A percentile compares a stretch with the other conserved stretches of the same genome.
These are phyloP conservation scores for Fregetta grallaria DNA, from an alignment of 2,113 vertebrate species.

Conservation along the genomic window DNA sequence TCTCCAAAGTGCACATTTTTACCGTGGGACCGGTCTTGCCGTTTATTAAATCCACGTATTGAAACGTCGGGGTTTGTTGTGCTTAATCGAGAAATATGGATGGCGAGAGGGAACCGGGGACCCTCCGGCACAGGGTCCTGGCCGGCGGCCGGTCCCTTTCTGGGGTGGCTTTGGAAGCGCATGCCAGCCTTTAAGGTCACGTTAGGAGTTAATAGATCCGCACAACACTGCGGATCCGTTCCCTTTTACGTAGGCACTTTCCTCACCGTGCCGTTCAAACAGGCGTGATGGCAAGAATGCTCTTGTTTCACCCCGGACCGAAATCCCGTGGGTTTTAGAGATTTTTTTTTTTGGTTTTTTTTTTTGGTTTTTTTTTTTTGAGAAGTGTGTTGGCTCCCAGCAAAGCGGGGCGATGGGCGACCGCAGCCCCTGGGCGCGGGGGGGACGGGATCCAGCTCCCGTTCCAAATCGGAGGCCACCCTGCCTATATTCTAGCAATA, in stretches of 20 bases:
- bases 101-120: not conserved
- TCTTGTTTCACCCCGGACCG: not conserved
- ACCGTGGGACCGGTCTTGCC: not conserved
- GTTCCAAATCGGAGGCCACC: not conserved
- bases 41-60: not conserved
- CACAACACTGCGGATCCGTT: not conserved
- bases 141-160: not conserved
- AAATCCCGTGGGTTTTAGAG: not conserved
- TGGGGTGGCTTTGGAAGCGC: not conserved
- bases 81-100: rapidly evolving
- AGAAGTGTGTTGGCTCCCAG: not conserved
- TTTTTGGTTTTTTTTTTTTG: rapidly evolving
- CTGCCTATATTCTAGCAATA: not conserved
- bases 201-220: not conserved
- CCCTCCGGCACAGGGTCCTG: not conserved
- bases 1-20: not conserved
- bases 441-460: not conserved
- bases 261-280: not conserved
- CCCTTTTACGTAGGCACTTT: not conserved
- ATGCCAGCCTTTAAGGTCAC: not conserved
- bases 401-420: not conserved
- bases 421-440: not conserved
- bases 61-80: not conserved
- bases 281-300: not conserved
- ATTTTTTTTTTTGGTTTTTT: no score